Percentiles rank a stretch among this genome's conserved stretches.
phyloP scores from a whole-genome alignment of 1,140 invertebrate genomes.

The Camponotus pennsylvanicus region DNA sequence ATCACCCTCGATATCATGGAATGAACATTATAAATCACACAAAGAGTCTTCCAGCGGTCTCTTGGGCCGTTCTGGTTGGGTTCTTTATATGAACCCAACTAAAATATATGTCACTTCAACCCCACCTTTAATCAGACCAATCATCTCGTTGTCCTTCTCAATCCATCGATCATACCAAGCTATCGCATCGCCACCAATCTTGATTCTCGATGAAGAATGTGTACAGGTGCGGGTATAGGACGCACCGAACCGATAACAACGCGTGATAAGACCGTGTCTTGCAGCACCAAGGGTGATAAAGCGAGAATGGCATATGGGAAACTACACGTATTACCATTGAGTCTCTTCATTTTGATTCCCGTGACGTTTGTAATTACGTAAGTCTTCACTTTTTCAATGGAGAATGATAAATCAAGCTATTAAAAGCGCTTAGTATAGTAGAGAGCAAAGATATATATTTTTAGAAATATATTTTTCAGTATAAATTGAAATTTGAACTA shows the following conservation, averaged over 20 bases:
- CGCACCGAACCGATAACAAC: background rate
- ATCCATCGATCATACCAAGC: slow-evolving; percentile 10
- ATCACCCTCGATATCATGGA: background rate
- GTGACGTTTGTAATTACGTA: slow-evolving; percentile 86
- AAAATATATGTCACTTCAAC: slow-evolving; percentile 22
- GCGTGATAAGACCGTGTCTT: slow-evolving; percentile 53
- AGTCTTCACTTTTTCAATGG: slow-evolving; percentile 69
- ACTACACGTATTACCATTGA: slow-evolving; percentile 84
- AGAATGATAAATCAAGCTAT: background rate
- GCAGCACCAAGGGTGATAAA: slow-evolving; percentile 1
- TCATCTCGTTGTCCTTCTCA: background rate
- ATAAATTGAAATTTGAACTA: background rate
- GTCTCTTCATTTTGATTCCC: slow-evolving; percentile 85
- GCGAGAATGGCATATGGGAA: slow-evolving; percentile 78
- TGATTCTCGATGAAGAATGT: background rate
- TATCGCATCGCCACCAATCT: slow-evolving; percentile 11
- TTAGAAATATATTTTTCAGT: background rate
- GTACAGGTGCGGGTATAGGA: background rate
- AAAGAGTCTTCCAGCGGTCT: background rate
- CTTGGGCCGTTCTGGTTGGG: background rate
- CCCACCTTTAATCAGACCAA: slow-evolving; percentile 21
- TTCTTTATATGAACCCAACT: slow-evolving; percentile 20
- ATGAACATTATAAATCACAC: slow-evolving; percentile 24
- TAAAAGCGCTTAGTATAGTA: no score
- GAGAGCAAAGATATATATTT: no score